Conservation (phyloP, 2,113 vertebrate genomes). For the Pseudolaguvia tuberculata region DNA sequence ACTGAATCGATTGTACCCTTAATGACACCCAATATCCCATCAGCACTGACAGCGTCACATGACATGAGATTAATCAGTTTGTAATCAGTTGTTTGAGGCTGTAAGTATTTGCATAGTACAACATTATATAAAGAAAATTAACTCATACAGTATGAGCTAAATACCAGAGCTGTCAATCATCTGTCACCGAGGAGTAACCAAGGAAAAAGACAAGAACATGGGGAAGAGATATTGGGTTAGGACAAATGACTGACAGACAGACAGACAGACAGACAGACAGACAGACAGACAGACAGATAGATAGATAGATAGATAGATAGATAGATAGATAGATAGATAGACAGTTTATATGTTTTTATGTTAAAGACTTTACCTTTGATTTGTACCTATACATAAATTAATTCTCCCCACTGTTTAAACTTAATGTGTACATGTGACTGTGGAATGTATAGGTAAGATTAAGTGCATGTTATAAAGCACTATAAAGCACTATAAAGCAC, state of each 20-base stretch:
- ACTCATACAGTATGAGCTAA: not conserved
- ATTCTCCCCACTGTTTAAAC: too few species aligned
- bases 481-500: not conserved
- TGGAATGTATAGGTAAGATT: conserved; percentile 7
- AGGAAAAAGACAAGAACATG: not conserved
- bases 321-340: too few species aligned
- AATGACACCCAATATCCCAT: not conserved
- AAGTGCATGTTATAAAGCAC: too few species aligned
- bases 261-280: too few species aligned
- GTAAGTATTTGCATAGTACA: not conserved
- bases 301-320: too few species aligned
- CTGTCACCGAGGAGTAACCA: not conserved
- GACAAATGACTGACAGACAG: too few species aligned
- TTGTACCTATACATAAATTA: too few species aligned
- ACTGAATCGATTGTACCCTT: not conserved
- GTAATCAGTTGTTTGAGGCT: not conserved
- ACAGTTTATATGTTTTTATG: too few species aligned
- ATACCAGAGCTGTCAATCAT: not conserved
- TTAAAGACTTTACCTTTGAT: too few species aligned
- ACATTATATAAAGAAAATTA: too few species aligned
- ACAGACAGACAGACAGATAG: too few species aligned
- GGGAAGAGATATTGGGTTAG: not conserved
- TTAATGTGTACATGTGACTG: too few species aligned
- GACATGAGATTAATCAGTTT: not conserved
- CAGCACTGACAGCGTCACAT: not conserved